phyloP scores from a whole-genome alignment of 2,797 vertebrate species.

The Gila robusta region DNA sequence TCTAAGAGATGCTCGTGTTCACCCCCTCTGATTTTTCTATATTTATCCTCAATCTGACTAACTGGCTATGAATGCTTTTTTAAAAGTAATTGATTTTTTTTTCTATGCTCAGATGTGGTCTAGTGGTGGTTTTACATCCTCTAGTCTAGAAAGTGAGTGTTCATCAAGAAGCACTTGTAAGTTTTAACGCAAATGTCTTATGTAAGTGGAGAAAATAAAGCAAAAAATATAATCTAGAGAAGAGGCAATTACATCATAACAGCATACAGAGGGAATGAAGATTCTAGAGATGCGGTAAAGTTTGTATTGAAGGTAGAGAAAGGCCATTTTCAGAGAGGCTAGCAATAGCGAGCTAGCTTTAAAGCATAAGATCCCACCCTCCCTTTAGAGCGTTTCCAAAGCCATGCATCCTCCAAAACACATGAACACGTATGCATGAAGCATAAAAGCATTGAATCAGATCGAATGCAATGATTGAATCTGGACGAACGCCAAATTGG shows the following conservation, averaged over 20 bases:
- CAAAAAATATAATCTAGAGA: constrained; percentile 2
- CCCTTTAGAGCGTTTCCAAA: too few relatives aligned
- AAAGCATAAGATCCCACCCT: too few relatives aligned
- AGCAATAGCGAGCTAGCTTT: too few relatives aligned
- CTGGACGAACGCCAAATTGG: too few relatives aligned
- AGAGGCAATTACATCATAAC: background rate
- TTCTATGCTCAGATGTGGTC: constrained; percentile 2
- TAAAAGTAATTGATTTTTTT: constrained; percentile 35
- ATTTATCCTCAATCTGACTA: constrained; percentile 30
- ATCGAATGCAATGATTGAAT: too few relatives aligned
- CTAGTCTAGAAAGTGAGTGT: background rate
- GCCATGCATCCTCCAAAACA: too few relatives aligned
- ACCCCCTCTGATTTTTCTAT: constrained; percentile 28
- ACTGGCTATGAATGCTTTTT: constrained; percentile 22
- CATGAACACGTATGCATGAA: too few relatives aligned
- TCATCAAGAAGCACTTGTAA: constrained; percentile 3
- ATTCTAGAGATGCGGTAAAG: background rate
- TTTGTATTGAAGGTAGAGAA: background rate
- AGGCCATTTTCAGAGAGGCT: too few relatives aligned
- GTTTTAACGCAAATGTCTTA: background rate
- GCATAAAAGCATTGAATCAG: too few relatives aligned
- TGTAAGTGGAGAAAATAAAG: constrained; percentile 24
- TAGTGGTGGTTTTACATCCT: background rate
- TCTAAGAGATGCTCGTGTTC: constrained; percentile 38
- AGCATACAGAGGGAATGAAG: background rate